Evolutionary conservation across 2,888 invertebrate species (phyloP).

Genomic region (Eustalomyia histrio): DNA sequence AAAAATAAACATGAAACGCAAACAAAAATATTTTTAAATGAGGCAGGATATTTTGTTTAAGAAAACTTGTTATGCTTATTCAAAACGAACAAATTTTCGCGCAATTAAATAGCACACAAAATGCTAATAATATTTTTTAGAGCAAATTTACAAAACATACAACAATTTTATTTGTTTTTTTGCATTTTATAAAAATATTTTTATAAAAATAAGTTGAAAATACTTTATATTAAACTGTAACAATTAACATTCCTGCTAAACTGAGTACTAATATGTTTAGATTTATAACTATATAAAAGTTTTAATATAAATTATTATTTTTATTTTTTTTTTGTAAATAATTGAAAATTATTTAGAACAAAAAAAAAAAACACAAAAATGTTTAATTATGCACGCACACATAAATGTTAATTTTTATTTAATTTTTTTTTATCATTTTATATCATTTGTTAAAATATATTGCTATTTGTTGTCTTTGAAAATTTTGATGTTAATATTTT

Average conservation of each 20-base stretch:
- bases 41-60: conserved; percentile 33
- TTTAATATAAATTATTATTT: conserved; percentile 23
- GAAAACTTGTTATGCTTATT: conserved; percentile 12
- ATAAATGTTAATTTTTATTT: conserved; percentile 34
- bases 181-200: conserved; percentile 15
- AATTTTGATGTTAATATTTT: conserved; percentile 40
- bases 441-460: conserved; percentile 42
- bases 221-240: conserved; percentile 12
- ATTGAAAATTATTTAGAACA: conserved; percentile 24
- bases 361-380: background rate
- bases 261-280: conserved; percentile 54
- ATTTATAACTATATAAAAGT: conserved; percentile 26
- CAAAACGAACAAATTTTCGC: conserved; percentile 29
- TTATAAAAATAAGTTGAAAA: background rate
- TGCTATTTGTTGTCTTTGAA: conserved; percentile 53
- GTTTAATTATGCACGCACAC: conserved; percentile 25
- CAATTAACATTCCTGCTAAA: conserved; percentile 67
- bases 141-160: conserved; percentile 54
- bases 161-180: conserved; percentile 23
- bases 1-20: background rate
- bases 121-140: conserved; percentile 40
- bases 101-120: background rate
- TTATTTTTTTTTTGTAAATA: conserved; percentile 52
- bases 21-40: conserved; percentile 29
- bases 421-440: background rate